Conservation (phyloP, 2,113 vertebrate genomes). For the Halcyon senegalensis region DNA sequence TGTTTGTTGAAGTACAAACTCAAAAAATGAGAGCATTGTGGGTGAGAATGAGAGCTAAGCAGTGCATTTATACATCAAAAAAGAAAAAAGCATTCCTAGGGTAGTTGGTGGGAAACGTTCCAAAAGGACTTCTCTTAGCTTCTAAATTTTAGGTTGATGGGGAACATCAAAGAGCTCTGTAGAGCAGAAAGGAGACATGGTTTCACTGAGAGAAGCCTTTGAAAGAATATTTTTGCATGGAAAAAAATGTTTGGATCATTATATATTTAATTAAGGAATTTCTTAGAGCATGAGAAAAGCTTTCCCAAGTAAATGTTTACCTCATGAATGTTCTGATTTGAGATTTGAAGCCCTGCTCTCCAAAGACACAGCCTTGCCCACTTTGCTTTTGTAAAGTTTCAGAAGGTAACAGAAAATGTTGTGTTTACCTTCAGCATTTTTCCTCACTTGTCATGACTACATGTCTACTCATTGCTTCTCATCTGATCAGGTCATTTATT, state of each 20-base stretch:
- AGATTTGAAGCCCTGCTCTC: neutral
- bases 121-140: neutral
- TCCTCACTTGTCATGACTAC: neutral
- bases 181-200: neutral
- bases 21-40: neutral
- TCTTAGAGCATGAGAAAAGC: neutral
- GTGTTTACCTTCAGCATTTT: neutral
- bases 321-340: neutral
- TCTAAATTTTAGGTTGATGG: rapidly evolving
- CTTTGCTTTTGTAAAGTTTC: neutral
- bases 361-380: neutral
- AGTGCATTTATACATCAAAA: neutral
- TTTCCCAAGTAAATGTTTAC: neutral
- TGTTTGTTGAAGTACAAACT: neutral
- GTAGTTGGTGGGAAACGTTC: neutral
- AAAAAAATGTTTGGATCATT: neutral
- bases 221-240: neutral
- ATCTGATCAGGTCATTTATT: neutral
- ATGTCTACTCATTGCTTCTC: neutral
- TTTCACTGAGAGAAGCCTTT: neutral
- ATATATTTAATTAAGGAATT: neutral
- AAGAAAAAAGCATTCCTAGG: neutral
- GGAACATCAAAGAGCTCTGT: neutral
- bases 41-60: neutral
- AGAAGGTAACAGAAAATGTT: neutral